Evolutionary conservation across 2,888 invertebrate genomes (phyloP), one percentile per base, ranked within the genome.

Genomic region (Mycalesis mineus): DNA sequence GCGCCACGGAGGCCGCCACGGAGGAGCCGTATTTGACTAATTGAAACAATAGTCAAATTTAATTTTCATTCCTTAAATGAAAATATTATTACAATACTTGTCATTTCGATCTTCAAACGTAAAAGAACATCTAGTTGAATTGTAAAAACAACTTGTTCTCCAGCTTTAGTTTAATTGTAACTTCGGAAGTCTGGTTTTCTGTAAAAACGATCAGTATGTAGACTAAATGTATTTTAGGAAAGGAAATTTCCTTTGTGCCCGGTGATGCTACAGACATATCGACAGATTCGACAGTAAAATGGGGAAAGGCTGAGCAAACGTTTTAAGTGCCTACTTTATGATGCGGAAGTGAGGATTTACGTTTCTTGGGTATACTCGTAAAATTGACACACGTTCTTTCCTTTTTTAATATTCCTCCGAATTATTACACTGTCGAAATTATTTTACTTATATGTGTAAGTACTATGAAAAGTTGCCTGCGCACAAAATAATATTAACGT

Each of bases 241-340:
- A 51, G 31, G 28, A 47, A 52, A 48, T 17, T 36, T 53, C 41
- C 14, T 58, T 42, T 53, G 51, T 48, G 28, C 15, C 29, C 50
- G 39, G 37, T 50, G 52, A 40, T 17, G 41, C 40, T 14, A 11
- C 51, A 36, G 52, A 48, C 52, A 41, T 51, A 47, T 52, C 41
- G 57, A 57, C 57, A 57, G 47, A 47, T 53, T 22, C 57, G 51
- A 51, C 47, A 58, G 57, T 40, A 28, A 51, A 45, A 53, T 36
- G 48, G 42, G 42, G 4, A 58, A 48, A 47, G 42, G 36, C 41
- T 48, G 48, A 57, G 47, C 36, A 53, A 48, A 58, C 53, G 37
- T 37, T 57, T 49, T 48, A 48, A 58, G 57, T 58, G 53, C 57
- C 31, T 29, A n/a, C 40, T 39, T 47, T 47, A 33, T 47, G 47